Percentiles rank a stretch among this genome's conserved stretches.
Conservation (phyloP, 64 coral and sea anemone species). For the Hydrozoanthus tunicans region DNA sequence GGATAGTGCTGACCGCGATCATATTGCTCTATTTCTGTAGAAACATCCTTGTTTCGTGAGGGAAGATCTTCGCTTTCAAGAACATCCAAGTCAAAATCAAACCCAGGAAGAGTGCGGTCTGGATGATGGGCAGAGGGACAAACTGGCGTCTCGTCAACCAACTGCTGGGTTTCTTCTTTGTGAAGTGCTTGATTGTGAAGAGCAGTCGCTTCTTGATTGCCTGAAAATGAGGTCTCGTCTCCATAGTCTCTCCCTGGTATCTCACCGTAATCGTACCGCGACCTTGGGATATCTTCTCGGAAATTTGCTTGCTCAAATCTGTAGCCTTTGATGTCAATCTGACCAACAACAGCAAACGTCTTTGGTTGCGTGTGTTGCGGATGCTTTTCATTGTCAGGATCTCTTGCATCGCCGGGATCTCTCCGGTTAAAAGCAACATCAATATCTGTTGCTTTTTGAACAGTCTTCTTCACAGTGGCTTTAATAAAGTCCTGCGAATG, state of each 20-base stretch:
- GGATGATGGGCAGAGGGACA: conserved; percentile 5
- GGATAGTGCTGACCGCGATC: not conserved
- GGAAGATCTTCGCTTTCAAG: not conserved
- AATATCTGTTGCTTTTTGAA: conserved; percentile 48
- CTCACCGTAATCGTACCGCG: not conserved
- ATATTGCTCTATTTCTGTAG: not conserved
- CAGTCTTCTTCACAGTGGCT: conserved; percentile 2
- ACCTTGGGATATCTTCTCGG: not conserved
- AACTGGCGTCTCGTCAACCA: conserved; percentile 6
- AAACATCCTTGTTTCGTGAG: not conserved
- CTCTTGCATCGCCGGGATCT: not conserved
- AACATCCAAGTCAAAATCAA: conserved; percentile 4
- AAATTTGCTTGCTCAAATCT: not conserved
- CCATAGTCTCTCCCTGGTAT: not conserved
- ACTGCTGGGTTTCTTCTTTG: not conserved
- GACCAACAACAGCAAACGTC: conserved; percentile 20
- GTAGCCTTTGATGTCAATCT: not conserved
- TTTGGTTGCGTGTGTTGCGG: not conserved
- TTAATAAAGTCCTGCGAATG: conserved; percentile 6
- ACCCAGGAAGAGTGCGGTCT: conserved; percentile 42
- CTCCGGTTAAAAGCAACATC: conserved; percentile 1
- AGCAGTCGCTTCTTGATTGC: not conserved
- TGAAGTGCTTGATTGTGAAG: not conserved
- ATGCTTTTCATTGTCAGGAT: not conserved
- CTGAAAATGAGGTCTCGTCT: not conserved